phyloP scores from a whole-genome alignment of 2,888 invertebrate genomes.

The Pediacus dermestoides region DNA sequence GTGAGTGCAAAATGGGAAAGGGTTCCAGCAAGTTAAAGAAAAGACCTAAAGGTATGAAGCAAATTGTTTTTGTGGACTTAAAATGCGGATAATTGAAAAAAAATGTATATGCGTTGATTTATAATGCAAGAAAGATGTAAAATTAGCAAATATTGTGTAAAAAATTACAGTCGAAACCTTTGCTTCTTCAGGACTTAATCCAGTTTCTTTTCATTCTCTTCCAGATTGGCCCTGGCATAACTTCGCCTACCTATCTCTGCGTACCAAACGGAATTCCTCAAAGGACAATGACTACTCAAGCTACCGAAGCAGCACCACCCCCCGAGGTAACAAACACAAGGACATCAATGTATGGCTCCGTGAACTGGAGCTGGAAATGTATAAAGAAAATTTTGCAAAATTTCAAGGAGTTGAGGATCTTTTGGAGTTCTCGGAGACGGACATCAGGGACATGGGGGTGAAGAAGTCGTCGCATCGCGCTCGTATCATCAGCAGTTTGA shows the following conservation, averaged over 20 bases:
- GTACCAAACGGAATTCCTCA: conserved; percentile 33
- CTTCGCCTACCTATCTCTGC: conserved; percentile 43
- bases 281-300: conserved; percentile 25
- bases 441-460: conserved; percentile 60
- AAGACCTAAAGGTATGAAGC: no score
- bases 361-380: conserved; percentile 58
- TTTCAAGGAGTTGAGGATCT: conserved; percentile 60
- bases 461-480: conserved; percentile 62
- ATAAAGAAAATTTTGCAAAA: conserved; percentile 51
- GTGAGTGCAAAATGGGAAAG: conserved; percentile 38
- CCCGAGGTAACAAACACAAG: conserved; percentile 49
- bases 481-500: conserved; percentile 60
- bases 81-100: no score
- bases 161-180: no score
- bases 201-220: conserved; percentile 21
- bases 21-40: conserved; percentile 43
- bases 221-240: conserved; percentile 44
- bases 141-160: no score
- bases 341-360: conserved; percentile 59
- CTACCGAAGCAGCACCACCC: background rate
- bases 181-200: no score
- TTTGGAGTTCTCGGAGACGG: conserved; percentile 55
- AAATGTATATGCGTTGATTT: no score
- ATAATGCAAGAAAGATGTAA: no score
- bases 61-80: no score